Evolutionary conservation across 2,113 vertebrate genomes (phyloP), one percentile per base, ranked within the genome.

Genomic region (Orthonyx spaldingii): DNA sequence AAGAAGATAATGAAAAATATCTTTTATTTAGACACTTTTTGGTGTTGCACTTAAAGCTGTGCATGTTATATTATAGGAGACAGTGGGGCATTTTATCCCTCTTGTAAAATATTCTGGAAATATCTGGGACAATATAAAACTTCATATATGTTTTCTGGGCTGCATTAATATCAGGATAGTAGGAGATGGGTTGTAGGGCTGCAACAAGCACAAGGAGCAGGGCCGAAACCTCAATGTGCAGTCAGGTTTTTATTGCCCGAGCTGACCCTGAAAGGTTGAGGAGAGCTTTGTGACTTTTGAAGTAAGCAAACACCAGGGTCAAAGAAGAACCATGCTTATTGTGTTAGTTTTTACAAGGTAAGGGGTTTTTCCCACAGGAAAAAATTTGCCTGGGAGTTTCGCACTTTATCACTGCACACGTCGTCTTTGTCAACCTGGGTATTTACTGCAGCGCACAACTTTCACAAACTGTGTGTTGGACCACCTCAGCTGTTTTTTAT

Each of bases 301-400:
- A 89, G 56, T 93, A 59, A 96, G 92, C 94, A 97, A 97, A 98
- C 89, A 95, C 9, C 0, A 3, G 52, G 83, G 84, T 94, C 91
- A 96, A 61, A 69, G 66, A 92, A 94, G 69, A 66, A 91, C 70
- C 16, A 6, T 69, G 79, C 93, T 66, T 60, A 84, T 84, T 79
- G 80, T 93, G 33, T 88, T 87, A 4, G 68, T 39, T 77, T 91
- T 89, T 41, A 84, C 94, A 97, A 97, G 95, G 95, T 95, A 89
- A 95, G 57, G 66, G 33, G 0, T 65, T 92, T 97, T 97, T 96
- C 97, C 96, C 97, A 97, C 91, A 95, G 97, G 94, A 94, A 95
- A 96, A 90, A 56, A 8, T 69, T 81, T 57, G 84, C 77, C 86
- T 84, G 84, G 49, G 83, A 78, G 42, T 89, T 90, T 81, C 4